Base-by-base conservation (phyloP, 2,888 invertebrate genomes). In the Allophyes oxyacanthae region DNA sequence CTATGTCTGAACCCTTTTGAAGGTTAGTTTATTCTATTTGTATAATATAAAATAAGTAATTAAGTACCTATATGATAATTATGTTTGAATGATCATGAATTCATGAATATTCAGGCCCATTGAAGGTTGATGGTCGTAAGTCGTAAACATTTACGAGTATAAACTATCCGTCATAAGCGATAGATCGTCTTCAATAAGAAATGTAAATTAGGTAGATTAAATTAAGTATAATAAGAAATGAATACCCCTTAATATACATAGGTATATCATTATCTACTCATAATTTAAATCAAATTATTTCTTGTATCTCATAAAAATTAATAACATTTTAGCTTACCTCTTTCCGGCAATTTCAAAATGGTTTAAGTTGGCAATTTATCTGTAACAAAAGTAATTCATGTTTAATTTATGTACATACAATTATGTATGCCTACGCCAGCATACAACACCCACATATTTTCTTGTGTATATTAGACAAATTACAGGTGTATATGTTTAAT, bases 341-440 rank as follows among this genome's bases (percentile, higher is more conserved):
- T 42, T n/a, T 26, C 11, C 13, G 45, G 56, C 30, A 42, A 50
- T 46, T 41, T 37, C 9, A 28, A 54, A 28, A 9, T 45, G 13
- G 34, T n/a, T 11, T 8, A 28, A 30, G 10, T 41, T 26, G 14
- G 33, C 25, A 14, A 8, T 25, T 30, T 30, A 70, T 53, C 67
- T 68, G 67, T 30, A 68, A 68, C 55, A 68, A 70, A 68, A 46
- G 45, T 14, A 41, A 25, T 8, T 46, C 2, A 0, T 10, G 6
- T 59, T 2, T 36, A 30, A 14, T 34, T n/a, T 0, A 50, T 28
- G 13, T 33, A 20, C n/a, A n/a, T n/a, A n/a, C n/a, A n/a, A n/a
- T n/a, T n/a, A n/a, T n/a, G n/a, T n/a, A n/a, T n/a, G n/a, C n/a
- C n/a, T n/a, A n/a, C n/a, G n/a, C n/a, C n/a, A n/a, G n/a, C n/a